Conservation (phyloP, 2,113 vertebrate genomes). For the Tragulus kanchil region DNA sequence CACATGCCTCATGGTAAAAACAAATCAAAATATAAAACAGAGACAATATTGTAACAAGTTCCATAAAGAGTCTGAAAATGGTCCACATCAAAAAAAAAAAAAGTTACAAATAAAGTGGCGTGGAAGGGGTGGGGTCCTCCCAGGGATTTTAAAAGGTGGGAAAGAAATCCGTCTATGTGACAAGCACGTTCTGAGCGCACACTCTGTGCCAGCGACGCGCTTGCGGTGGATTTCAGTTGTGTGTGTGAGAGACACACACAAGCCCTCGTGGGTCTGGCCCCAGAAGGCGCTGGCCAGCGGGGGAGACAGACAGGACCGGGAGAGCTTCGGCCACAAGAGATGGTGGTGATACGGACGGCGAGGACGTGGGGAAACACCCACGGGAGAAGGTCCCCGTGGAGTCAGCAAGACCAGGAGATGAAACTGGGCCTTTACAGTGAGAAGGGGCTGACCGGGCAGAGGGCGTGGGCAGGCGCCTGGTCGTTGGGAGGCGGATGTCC, state of each 20-base stretch:
- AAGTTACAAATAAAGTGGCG: not conserved
- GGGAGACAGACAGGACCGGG: not conserved
- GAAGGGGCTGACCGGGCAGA: not conserved
- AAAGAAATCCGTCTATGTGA: not conserved
- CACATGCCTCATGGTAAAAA: not conserved
- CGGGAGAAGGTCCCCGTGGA: not conserved
- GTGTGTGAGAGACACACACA: not conserved
- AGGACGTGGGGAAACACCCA: not conserved
- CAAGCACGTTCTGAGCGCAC: not conserved
- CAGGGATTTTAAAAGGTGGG: not conserved
- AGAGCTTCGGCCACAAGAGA: not conserved
- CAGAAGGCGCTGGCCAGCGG: not conserved
- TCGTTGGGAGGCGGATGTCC: too few species aligned
- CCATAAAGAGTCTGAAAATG: not conserved
- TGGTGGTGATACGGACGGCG: not conserved
- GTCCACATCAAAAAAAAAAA: not conserved
- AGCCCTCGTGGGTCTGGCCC: not conserved
- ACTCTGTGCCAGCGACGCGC: accelerated
- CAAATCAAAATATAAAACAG: not conserved
- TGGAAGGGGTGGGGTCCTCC: accelerated
- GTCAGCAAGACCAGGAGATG: not conserved
- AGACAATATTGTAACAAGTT: not conserved
- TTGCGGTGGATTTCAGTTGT: not conserved
- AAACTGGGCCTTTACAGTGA: not conserved
- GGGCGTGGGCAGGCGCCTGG: accelerated